These are phyloP conservation scores for Drosophila trapezifrons DNA, from an alignment of 1,140 invertebrate genomes.

Conservation along the genomic window DNA sequence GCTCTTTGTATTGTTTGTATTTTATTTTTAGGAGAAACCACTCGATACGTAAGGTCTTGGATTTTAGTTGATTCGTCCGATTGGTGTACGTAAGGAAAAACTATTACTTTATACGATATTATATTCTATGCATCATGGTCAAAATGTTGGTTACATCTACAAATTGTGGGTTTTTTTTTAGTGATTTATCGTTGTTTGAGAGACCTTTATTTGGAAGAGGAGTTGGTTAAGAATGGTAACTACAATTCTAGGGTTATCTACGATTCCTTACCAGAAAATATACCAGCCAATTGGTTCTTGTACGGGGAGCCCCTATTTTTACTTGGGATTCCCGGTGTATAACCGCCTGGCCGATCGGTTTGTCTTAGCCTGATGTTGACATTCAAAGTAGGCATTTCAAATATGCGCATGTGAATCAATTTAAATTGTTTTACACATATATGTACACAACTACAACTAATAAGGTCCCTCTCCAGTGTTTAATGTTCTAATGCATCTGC, in stretches of 20 bases:
- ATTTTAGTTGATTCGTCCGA: slow-evolving; percentile 19
- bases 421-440: slow-evolving; percentile 25
- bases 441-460: slow-evolving; percentile 69
- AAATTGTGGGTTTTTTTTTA: slow-evolving; percentile 43
- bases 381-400: slow-evolving; percentile 20
- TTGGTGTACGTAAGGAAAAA: slow-evolving; percentile 1
- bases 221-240: slow-evolving; percentile 55
- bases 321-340: not conserved
- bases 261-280: slow-evolving; percentile 22
- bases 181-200: slow-evolving; percentile 76
- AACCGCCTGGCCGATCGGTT: too few species aligned
- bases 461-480: slow-evolving; percentile 81
- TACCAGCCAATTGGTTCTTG: not conserved
- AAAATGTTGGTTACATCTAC: slow-evolving; percentile 43
- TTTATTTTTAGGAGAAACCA: slow-evolving; percentile 59
- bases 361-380: not conserved
- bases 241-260: slow-evolving; percentile 50
- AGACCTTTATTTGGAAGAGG: slow-evolving; percentile 76
- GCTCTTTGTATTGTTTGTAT: slow-evolving; percentile 19
- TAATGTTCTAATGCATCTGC: slow-evolving; percentile 27
- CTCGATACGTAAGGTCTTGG: slow-evolving; percentile 41
- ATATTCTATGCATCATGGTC: slow-evolving; percentile 40
- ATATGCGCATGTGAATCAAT: slow-evolving; percentile 52
- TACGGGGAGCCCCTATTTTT: not conserved
- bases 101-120: slow-evolving; percentile 33